Conservation (phyloP, 2,797 vertebrate genomes). For the Botia almorhae region DNA sequence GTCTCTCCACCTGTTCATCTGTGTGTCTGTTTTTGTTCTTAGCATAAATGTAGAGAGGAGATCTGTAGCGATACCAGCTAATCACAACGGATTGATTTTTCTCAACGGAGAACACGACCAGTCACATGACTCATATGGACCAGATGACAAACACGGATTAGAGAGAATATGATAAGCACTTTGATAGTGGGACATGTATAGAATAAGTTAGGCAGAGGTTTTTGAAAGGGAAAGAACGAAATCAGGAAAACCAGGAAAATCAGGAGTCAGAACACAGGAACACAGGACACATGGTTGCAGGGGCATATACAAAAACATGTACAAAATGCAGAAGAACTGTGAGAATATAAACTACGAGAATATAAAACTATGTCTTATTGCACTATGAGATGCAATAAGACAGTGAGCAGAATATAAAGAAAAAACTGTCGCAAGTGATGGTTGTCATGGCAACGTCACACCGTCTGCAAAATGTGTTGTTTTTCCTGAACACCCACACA, state of each 20-base stretch:
- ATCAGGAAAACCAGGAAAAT: background rate
- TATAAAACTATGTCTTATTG: no score
- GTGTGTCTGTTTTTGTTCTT: slow-evolving; percentile 3
- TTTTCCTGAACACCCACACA: slow-evolving; percentile 48
- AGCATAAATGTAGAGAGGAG: slow-evolving; percentile 8
- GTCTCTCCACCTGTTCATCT: slow-evolving; percentile 18
- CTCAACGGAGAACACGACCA: background rate
- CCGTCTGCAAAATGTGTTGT: slow-evolving; percentile 48
- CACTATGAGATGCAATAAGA: slow-evolving; percentile 1
- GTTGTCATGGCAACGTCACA: slow-evolving; percentile 58
- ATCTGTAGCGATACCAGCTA: slow-evolving; percentile 33
- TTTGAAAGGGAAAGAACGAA: background rate
- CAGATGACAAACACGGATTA: background rate
- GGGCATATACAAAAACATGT: background rate
- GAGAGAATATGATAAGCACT: background rate
- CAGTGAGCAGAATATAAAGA: slow-evolving; percentile 31
- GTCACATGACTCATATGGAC: slow-evolving; percentile 30
- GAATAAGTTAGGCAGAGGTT: background rate
- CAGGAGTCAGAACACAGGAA: no score
- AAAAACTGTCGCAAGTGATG: slow-evolving; percentile 42
- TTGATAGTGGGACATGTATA: background rate
- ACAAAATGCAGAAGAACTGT: slow-evolving; percentile 11
- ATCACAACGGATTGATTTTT: no score
- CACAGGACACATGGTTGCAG: no score
- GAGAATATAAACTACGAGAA: background rate